A percentile compares a stretch with the other conserved stretches of the same genome.
These are phyloP conservation scores for Actenoides lindsayi DNA, from an alignment of 2,113 vertebrate species.

Conservation along the genomic window DNA sequence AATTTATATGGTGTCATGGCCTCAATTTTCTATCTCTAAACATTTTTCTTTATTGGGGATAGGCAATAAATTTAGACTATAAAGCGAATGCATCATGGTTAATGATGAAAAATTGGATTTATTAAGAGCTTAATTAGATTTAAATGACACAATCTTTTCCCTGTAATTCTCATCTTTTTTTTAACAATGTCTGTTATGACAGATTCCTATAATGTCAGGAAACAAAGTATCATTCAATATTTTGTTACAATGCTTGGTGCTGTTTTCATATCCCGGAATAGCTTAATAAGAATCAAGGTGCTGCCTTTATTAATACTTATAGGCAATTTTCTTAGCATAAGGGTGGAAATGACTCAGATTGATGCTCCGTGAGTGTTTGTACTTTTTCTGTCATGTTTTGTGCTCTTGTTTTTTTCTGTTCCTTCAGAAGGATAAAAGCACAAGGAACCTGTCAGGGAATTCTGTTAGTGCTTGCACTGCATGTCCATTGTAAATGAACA, in stretches of 20 bases:
- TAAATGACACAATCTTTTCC: constrained; percentile 22
- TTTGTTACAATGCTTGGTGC: not conserved
- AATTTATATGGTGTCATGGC: constrained; percentile 32
- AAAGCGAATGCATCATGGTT: constrained; percentile 10
- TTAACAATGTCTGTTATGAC: not conserved
- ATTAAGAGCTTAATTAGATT: constrained; percentile 50
- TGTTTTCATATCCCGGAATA: not conserved
- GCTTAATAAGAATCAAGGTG: not conserved
- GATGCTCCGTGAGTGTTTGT: not conserved
- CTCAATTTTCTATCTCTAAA: constrained; percentile 57
- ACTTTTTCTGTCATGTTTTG: not conserved
- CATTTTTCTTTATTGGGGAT: not conserved
- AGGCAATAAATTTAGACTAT: constrained; percentile 1
- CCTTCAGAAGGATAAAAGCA: not conserved
- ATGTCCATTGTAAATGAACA: not conserved
- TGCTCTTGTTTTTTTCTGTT: not conserved
- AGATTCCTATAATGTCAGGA: not conserved
- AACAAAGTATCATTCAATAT: not conserved
- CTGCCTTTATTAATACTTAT: not conserved
- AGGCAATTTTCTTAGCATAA: not conserved
- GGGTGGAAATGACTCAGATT: not conserved
- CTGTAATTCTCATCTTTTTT: not conserved
- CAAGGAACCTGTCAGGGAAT: not conserved
- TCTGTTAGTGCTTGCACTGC: not conserved
- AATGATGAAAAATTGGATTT: constrained; percentile 15